phyloP scores from a whole-genome alignment of 2,888 invertebrate genomes.

The Oscheius sp. region DNA sequence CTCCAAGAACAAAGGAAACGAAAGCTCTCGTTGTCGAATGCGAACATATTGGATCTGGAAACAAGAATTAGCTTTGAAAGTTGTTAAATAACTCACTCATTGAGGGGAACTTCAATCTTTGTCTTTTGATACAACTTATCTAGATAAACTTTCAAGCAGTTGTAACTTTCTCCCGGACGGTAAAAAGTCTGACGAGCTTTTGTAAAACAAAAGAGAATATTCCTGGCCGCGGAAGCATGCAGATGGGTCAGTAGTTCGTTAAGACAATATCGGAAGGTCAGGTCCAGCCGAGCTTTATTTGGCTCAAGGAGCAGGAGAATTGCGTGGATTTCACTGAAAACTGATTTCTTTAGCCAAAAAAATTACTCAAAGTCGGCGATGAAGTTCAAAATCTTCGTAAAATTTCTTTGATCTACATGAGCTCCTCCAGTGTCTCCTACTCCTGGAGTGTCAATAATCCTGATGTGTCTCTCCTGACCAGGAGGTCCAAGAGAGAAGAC shows the following conservation, averaged over 20 bases:
- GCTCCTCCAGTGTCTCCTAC: slow-evolving; percentile 12
- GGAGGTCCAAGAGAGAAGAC: background rate
- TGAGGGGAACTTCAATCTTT: slow-evolving; percentile 11
- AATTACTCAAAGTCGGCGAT: slow-evolving; percentile 17
- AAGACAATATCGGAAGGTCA: slow-evolving; percentile 52
- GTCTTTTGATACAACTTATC: slow-evolving; percentile 7
- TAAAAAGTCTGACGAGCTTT: slow-evolving; percentile 32
- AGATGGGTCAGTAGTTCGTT: slow-evolving; percentile 52
- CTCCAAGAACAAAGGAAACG: background rate
- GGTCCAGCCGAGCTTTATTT: slow-evolving; percentile 38
- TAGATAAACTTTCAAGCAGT: slow-evolving; percentile 15
- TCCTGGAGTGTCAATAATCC: slow-evolving; percentile 24
- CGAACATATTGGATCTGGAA: background rate
- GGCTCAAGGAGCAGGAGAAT: slow-evolving; percentile 49
- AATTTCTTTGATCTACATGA: slow-evolving; percentile 7
- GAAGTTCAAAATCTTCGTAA: slow-evolving; percentile 4
- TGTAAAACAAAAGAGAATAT: slow-evolving; percentile 61
- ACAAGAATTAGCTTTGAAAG: background rate
- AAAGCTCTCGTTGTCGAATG: slow-evolving; percentile 15
- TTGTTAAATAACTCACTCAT: background rate
- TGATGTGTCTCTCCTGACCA: background rate
- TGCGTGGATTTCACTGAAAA: slow-evolving; percentile 35
- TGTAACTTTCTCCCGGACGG: background rate
- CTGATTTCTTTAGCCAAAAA: background rate
- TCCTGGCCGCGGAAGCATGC: slow-evolving; percentile 47